Conservation (phyloP, 2,113 vertebrate genomes). For the Pollachius pollachius region DNA sequence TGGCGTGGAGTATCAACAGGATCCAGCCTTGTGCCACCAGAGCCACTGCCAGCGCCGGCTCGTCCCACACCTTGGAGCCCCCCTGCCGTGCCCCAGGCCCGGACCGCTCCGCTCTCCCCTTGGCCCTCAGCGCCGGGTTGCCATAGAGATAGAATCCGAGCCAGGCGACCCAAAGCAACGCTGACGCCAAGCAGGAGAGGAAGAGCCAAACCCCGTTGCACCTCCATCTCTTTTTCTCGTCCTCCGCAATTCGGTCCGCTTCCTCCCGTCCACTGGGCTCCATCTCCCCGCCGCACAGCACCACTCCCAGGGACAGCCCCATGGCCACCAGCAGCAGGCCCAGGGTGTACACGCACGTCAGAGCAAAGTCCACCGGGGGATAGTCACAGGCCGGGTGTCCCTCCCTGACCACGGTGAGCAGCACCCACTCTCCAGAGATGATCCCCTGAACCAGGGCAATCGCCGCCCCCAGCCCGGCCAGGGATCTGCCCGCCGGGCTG, state of each 20-base stretch:
- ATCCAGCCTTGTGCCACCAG: slow-evolving; percentile 93
- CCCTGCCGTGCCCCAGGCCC: slow-evolving; percentile 79
- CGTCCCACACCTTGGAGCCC: slow-evolving; percentile 81
- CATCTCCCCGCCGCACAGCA: slow-evolving; percentile 86
- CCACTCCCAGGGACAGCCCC: slow-evolving; percentile 80
- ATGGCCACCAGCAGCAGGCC: slow-evolving; percentile 81
- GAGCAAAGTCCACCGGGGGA: slow-evolving; percentile 88
- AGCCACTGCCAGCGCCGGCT: slow-evolving; percentile 89
- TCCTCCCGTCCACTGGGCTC: slow-evolving; percentile 65
- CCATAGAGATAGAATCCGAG: slow-evolving; percentile 93
- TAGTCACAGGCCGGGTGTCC: slow-evolving; percentile 87
- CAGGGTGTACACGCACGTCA: slow-evolving; percentile 89
- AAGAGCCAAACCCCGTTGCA: slow-evolving; percentile 89
- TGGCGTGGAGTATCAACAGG: slow-evolving; percentile 89
- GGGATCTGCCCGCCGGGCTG: slow-evolving; percentile 82
- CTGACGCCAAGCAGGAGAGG: slow-evolving; percentile 82
- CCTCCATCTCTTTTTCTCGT: slow-evolving; percentile 82
- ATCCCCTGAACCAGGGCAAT: slow-evolving; percentile 91
- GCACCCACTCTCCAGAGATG: slow-evolving; percentile 89
- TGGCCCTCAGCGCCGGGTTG: slow-evolving; percentile 67
- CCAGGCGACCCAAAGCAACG: slow-evolving; percentile 93
- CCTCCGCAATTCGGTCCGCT: slow-evolving; percentile 64
- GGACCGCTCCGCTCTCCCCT: slow-evolving; percentile 41
- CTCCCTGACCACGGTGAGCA: slow-evolving; percentile 88
- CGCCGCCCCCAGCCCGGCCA: slow-evolving; percentile 80